These are phyloP conservation scores for Hydrophis major DNA, from an alignment of 2,797 vertebrate genomes.

Conservation along the genomic window DNA sequence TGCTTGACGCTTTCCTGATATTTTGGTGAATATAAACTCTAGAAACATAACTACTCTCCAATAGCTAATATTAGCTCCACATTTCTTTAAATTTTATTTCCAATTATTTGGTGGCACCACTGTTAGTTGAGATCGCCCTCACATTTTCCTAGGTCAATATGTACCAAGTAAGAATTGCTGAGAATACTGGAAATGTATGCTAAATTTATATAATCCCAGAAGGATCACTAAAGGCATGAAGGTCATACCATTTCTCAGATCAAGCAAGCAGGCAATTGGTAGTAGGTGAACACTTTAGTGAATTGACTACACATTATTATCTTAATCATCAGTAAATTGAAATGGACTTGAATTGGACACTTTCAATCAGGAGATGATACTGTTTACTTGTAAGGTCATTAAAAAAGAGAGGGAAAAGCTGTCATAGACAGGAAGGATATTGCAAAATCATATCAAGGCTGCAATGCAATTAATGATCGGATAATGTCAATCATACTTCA, in stretches of 20 bases:
- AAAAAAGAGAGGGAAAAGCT: neutral
- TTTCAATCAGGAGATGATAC: neutral
- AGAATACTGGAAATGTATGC: neutral
- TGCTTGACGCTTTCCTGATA: neutral
- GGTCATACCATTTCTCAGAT: neutral
- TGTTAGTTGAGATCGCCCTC: neutral
- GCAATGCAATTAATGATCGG: neutral
- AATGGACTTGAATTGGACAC: neutral
- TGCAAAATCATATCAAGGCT: neutral
- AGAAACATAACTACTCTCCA: neutral
- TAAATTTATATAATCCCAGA: neutral
- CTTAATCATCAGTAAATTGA: neutral
- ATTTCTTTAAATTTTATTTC: neutral
- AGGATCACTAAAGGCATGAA: neutral
- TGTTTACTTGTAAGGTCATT: neutral
- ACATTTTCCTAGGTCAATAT: neutral
- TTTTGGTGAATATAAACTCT: neutral
- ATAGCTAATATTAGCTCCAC: neutral
- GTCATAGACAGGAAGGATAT: neutral
- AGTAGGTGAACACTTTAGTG: neutral
- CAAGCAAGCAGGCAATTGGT: neutral
- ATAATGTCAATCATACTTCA: neutral
- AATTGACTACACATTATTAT: neutral
- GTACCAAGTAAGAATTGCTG: neutral
- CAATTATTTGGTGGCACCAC: neutral